A percentile compares a stretch with the other conserved stretches of the same genome.
phyloP scores from a whole-genome alignment of 2,113 vertebrate species.

The Caranx melampygus region DNA sequence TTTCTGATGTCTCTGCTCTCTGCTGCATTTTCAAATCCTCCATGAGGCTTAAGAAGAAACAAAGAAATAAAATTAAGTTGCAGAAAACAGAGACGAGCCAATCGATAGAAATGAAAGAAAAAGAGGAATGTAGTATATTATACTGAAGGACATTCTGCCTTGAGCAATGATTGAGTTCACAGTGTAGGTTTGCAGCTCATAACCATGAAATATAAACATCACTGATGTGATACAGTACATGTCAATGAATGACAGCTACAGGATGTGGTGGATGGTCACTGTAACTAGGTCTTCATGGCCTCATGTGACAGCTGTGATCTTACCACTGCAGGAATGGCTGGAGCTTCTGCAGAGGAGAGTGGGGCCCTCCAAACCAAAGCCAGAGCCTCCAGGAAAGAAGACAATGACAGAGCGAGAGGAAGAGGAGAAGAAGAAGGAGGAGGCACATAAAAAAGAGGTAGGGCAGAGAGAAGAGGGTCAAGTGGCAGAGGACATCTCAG shows the following conservation, averaged over 20 bases:
- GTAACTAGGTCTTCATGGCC: neutral
- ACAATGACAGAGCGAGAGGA: neutral
- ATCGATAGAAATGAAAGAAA: neutral
- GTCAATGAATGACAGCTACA: neutral
- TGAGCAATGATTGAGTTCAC: too few species aligned
- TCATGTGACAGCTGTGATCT: constrained; percentile 7
- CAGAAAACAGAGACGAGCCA: neutral
- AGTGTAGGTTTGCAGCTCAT: neutral
- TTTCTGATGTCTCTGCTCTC: neutral
- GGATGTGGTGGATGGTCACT: neutral
- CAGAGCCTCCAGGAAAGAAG: neutral
- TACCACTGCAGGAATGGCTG: constrained; percentile 49
- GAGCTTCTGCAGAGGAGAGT: constrained; percentile 68
- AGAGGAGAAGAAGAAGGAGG: constrained; percentile 26
- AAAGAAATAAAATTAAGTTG: neutral
- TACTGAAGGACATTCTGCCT: neutral
- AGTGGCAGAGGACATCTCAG: too few species aligned
- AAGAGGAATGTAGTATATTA: neutral
- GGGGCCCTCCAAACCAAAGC: neutral
- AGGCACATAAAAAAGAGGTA: constrained; percentile 33
- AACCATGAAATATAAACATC: neutral
- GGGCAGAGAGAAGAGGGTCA: neutral
- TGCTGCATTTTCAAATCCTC: neutral
- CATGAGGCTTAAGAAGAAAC: neutral
- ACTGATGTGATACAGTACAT: neutral